Evolutionary conservation across 2,797 vertebrate genomes (phyloP), one percentile per base, ranked within the genome.

Genomic region (Anguilla pacifica): DNA sequence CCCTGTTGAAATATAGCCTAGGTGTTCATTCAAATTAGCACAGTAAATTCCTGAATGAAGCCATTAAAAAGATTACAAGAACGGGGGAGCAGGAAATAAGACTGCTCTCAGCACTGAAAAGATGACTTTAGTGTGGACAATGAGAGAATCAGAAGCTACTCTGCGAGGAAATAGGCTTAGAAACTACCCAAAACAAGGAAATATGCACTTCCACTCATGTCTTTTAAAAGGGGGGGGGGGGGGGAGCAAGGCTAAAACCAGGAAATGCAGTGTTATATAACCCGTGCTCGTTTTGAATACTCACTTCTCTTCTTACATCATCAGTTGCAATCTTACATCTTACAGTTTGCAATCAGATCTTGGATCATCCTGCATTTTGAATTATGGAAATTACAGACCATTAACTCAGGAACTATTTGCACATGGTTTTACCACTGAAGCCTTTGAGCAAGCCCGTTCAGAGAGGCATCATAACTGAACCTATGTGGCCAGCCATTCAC

Each of bases 121-220:
- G 28, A 74, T 35, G 2, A 17, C 17, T 43, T 22, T 46, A 6
- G 72, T 17, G 74, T 39, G 74, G 74, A 17, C 39, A 43, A 43
- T 5, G 46, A 49, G 15, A 51, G 4, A 51, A 82, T 43, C 39
- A 9, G 79, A 82, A 25, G 39, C 15, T 81, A 39, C 77, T 43
- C 77, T 43, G 17, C 10, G 6, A 19, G 77, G 77, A 46, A 81
- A 81, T 49, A 3, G 77, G 77, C 6, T 81, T 81, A 43, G 43
- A 81, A 81, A 81, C 77, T 81, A 81, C 19, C 17, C 15, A 82
- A 49, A 82, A 82, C 10, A 82, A 49, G 46, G 79, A 82, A 82
- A 82, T 49, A 51, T 43, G 6, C 43, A 9, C 46, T n/a, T 49
- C 46, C 6, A 7, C 17, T 15, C 77, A 74, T 81, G 39, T 43